These are phyloP conservation scores for Conistra vaccinii DNA, from an alignment of 2,888 invertebrate species.

Conservation along the genomic window DNA sequence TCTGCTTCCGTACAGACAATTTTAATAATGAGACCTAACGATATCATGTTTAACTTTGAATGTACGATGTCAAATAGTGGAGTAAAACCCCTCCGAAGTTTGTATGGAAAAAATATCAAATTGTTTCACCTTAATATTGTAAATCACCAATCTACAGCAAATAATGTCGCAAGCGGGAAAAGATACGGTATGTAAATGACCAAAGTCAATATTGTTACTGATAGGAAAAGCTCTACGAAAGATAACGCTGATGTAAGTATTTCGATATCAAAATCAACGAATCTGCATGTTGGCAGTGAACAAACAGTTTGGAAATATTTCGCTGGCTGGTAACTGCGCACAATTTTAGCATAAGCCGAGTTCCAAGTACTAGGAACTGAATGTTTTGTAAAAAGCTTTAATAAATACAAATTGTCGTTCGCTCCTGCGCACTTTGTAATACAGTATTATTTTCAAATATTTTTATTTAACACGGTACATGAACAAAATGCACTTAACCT, in stretches of 20 bases:
- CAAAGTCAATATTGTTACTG: conserved; percentile 55
- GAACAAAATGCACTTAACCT: too few species aligned
- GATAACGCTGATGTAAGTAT: conserved; percentile 44
- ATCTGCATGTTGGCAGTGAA: conserved; percentile 46
- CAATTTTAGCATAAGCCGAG: not conserved
- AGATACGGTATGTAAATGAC: conserved; percentile 59
- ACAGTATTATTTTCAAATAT: too few species aligned
- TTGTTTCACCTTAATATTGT: conserved; percentile 25
- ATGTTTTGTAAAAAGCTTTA: not conserved
- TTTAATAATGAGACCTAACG: too few species aligned
- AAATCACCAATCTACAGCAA: conserved; percentile 47
- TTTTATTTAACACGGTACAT: too few species aligned
- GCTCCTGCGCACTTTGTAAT: not conserved
- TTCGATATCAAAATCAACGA: conserved; percentile 51
- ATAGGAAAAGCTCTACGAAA: conserved; percentile 48
- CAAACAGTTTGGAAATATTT: conserved; percentile 25
- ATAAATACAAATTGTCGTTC: conserved; percentile 2
- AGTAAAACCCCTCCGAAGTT: too few species aligned
- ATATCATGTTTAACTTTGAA: too few species aligned
- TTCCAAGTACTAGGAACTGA: not conserved
- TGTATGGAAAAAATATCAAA: too few species aligned
- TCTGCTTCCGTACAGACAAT: too few species aligned
- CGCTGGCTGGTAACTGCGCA: not conserved
- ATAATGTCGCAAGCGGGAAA: conserved; percentile 49
- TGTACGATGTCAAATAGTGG: too few species aligned